Conservation (phyloP, 2,113 vertebrate genomes). For the Brevimyrus niger region DNA sequence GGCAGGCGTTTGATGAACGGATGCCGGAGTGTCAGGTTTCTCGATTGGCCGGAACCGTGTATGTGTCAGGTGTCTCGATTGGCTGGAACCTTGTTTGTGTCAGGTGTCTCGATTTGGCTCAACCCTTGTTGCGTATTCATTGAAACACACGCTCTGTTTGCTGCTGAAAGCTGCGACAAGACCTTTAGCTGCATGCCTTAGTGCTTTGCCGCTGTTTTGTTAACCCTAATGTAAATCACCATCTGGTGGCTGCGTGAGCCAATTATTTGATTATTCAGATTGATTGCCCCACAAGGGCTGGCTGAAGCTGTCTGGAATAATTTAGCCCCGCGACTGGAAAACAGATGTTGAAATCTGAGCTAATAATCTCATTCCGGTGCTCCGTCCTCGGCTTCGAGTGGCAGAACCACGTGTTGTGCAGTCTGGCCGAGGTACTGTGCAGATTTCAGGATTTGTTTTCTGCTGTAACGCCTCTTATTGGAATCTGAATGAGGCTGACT, state of each 20-base stretch:
- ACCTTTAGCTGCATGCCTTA: slow-evolving; percentile 24
- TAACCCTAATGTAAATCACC: slow-evolving; percentile 45
- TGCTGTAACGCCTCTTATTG: neutral
- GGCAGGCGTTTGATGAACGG: neutral
- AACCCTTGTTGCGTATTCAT: neutral
- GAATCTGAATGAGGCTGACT: neutral
- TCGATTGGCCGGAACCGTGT: neutral
- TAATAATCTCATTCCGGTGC: slow-evolving; percentile 29
- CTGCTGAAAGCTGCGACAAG: neutral
- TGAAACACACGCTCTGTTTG: neutral
- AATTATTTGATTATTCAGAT: slow-evolving; percentile 50
- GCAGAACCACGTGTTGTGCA: neutral
- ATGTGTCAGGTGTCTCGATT: neutral
- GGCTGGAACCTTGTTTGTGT: neutral
- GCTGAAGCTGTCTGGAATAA: slow-evolving; percentile 30
- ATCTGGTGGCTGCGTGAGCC: slow-evolving; percentile 46
- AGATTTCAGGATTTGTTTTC: slow-evolving; percentile 25
- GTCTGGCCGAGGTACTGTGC: neutral
- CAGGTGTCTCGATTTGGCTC: neutral
- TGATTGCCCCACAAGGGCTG: slow-evolving; percentile 25
- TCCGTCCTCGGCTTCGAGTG: slow-evolving; percentile 24
- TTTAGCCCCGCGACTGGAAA: slow-evolving; percentile 32
- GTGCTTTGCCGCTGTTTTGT: slow-evolving; percentile 36
- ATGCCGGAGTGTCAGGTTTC: neutral
- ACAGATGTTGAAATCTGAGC: slow-evolving; percentile 52